Evolutionary conservation across 2,113 vertebrate species (phyloP).

Genomic region (Phyllostomus hastatus): DNA sequence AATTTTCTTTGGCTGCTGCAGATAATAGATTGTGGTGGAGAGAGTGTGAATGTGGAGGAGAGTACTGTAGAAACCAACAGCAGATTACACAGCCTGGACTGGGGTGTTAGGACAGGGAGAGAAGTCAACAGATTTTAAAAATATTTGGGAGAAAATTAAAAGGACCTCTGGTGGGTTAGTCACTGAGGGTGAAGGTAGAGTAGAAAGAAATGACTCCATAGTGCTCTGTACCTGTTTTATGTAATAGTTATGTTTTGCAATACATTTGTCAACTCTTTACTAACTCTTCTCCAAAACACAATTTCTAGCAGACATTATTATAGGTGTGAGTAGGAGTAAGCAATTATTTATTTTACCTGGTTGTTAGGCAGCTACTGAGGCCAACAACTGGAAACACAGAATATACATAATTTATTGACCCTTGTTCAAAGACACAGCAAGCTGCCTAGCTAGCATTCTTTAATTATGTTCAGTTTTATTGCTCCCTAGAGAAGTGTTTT

Average conservation of each 20-base stretch:
- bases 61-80: not conserved
- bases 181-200: not conserved
- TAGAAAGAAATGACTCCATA: not conserved
- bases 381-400: constrained; percentile 30
- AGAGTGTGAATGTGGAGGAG: not conserved
- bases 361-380: constrained; percentile 51
- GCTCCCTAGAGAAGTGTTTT: constrained; percentile 49
- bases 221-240: not conserved
- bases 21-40: not conserved
- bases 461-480: constrained; percentile 62
- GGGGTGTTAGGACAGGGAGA: not conserved
- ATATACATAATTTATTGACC: constrained; percentile 55
- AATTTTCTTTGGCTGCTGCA: not conserved
- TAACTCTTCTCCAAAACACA: not conserved
- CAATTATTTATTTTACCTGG: constrained; percentile 57
- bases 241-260: not conserved
- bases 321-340: not conserved
- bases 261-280: not conserved
- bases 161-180: not conserved
- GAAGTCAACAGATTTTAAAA: not conserved
- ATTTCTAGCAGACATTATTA: constrained; percentile 38
- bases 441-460: not conserved
- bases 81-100: not conserved
- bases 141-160: not conserved
- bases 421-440: constrained; percentile 33